A percentile compares a stretch with the other conserved stretches of the same genome.
Conservation (phyloP, 2,888 invertebrate species). For the Trimorus sp. region DNA sequence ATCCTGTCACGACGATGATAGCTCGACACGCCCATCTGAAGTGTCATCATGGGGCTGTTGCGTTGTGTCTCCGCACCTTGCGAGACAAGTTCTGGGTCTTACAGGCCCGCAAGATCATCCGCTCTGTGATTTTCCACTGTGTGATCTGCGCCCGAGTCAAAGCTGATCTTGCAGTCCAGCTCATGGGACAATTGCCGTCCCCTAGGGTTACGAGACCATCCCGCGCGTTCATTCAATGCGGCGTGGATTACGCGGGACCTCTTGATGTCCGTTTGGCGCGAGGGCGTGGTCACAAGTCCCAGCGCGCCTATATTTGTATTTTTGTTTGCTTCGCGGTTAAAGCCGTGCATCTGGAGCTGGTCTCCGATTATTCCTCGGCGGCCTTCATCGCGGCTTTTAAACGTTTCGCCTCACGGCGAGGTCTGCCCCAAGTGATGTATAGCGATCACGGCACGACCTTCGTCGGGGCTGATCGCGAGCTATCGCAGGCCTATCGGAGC, state of each 20-base stretch:
- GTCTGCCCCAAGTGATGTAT: too few species aligned
- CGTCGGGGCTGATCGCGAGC: too few species aligned
- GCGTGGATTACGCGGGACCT: constrained; percentile 52
- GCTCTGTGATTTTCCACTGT: constrained; percentile 31
- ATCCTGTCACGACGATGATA: background rate
- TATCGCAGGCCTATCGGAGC: too few species aligned
- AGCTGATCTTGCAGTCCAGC: background rate
- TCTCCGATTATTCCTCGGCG: too few species aligned
- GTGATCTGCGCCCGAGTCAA: constrained; percentile 10
- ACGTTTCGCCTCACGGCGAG: too few species aligned
- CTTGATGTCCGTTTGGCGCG: constrained; percentile 7
- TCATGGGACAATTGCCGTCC: constrained; percentile 49
- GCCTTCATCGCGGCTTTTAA: too few species aligned
- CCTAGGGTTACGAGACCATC: background rate
- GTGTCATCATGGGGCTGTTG: background rate
- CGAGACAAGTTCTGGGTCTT: constrained; percentile 28
- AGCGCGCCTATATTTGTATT: too few species aligned
- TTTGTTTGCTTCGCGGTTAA: too few species aligned
- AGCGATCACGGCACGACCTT: too few species aligned
- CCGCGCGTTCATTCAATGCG: constrained; percentile 27
- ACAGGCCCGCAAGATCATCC: background rate
- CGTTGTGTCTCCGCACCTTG: background rate
- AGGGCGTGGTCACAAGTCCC: background rate
- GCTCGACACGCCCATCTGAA: background rate
- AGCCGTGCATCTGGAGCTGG: too few species aligned